Evolutionary conservation across 2,113 vertebrate species (phyloP).

Genomic region (Pseudorhombus dupliciocellatus): DNA sequence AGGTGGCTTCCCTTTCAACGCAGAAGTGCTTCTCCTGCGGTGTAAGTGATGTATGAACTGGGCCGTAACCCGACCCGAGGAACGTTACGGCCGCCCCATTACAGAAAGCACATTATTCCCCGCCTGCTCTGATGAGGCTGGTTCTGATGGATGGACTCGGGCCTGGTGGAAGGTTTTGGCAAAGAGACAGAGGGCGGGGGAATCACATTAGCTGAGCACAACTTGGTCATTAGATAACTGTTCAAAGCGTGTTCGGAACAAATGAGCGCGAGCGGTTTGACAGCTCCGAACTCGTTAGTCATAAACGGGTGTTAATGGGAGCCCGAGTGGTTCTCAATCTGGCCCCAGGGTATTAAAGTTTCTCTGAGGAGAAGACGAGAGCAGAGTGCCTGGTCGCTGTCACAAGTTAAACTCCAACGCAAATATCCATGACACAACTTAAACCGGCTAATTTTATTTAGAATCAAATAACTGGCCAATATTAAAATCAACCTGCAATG

Average conservation of each 20-base stretch:
- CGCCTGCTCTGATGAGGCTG: slow-evolving; percentile 10
- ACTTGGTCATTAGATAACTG: slow-evolving; percentile 38
- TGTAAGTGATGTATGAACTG: slow-evolving; percentile 49
- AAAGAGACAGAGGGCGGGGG: not conserved
- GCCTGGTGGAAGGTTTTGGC: slow-evolving; percentile 39
- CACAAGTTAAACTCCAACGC: too few relatives aligned
- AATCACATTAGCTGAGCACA: slow-evolving; percentile 28
- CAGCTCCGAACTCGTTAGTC: slow-evolving; percentile 21
- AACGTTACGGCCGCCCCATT: slow-evolving; percentile 35
- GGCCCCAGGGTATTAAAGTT: slow-evolving; percentile 5
- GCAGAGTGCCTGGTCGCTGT: not conserved
- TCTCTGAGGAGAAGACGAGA: not conserved
- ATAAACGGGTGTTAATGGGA: slow-evolving; percentile 43
- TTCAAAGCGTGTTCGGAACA: slow-evolving; percentile 25
- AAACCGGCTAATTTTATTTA: too few relatives aligned
- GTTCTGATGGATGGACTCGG: slow-evolving; percentile 53
- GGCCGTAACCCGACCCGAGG: slow-evolving; percentile 36
- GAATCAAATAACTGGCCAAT: too few relatives aligned
- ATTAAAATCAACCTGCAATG: too few relatives aligned
- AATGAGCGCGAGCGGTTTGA: slow-evolving; percentile 25
- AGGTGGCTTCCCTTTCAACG: not conserved
- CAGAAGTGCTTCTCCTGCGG: slow-evolving; percentile 23
- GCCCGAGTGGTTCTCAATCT: slow-evolving; percentile 42
- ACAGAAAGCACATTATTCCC: slow-evolving; percentile 50
- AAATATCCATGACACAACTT: too few relatives aligned